A percentile compares a stretch with the other conserved stretches of the same genome.
Conservation (phyloP, 2,888 invertebrate genomes). For the Drosophila affinis region DNA sequence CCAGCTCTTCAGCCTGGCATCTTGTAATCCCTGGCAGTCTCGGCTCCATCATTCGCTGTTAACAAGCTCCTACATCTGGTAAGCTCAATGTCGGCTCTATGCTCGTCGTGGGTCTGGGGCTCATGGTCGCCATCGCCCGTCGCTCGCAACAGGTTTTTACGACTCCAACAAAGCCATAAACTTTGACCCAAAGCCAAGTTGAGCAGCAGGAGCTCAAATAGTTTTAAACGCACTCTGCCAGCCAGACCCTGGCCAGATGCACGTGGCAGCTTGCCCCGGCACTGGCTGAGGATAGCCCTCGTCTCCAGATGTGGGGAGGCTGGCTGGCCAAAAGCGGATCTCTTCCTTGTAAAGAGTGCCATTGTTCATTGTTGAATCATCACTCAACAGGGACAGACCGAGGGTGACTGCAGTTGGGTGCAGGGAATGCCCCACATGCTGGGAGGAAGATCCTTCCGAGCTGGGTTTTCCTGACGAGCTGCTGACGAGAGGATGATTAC, state of each 20-base stretch:
- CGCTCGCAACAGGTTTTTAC: constrained; percentile 70
- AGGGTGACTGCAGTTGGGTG: constrained; percentile 37
- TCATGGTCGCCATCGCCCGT: neutral
- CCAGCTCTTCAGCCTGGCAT: constrained; percentile 8
- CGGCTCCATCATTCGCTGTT: constrained; percentile 53
- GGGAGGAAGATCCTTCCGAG: constrained; percentile 16
- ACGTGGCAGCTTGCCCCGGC: constrained; percentile 11
- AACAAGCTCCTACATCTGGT: constrained; percentile 60
- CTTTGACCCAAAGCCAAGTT: constrained; percentile 72
- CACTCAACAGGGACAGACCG: constrained; percentile 51
- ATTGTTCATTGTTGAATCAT: constrained; percentile 77
- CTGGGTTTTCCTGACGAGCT: constrained; percentile 56
- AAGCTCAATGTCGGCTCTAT: constrained; percentile 40
- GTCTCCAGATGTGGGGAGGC: constrained; percentile 48
- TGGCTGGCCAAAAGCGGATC: constrained; percentile 48
- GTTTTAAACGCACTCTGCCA: constrained; percentile 67
- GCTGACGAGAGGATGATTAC: constrained; percentile 74
- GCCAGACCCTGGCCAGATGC: constrained; percentile 30
- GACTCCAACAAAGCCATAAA: constrained; percentile 70
- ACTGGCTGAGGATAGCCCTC: neutral
- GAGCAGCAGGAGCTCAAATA: constrained; percentile 73
- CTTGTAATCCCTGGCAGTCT: constrained; percentile 36
- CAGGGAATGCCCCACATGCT: constrained; percentile 55
- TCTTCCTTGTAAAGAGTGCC: constrained; percentile 59
- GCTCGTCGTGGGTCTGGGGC: constrained; percentile 10